Conservation (phyloP, 2,113 vertebrate genomes). For the Trichomycterus rosablanca region DNA sequence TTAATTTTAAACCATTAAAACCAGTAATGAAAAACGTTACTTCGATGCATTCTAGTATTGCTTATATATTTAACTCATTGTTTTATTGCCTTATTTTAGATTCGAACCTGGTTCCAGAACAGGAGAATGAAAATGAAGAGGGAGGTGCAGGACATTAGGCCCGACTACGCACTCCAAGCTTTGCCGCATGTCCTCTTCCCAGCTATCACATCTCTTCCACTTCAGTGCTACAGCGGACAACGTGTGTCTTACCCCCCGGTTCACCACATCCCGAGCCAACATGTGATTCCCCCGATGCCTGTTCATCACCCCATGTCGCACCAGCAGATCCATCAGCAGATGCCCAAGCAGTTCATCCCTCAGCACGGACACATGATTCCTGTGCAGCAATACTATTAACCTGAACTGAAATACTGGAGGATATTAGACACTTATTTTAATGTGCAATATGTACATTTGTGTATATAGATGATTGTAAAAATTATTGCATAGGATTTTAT, state of each 20-base stretch:
- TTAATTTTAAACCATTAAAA: no score
- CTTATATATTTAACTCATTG: no score
- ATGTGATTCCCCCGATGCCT: slow-evolving; percentile 30
- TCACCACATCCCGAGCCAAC: slow-evolving; percentile 39
- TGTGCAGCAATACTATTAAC: slow-evolving; percentile 54
- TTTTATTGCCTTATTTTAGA: slow-evolving; percentile 52
- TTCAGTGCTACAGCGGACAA: slow-evolving; percentile 46
- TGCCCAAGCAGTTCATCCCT: slow-evolving; percentile 12
- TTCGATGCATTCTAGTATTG: no score
- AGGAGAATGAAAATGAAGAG: slow-evolving; percentile 84
- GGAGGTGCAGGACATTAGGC: slow-evolving; percentile 69
- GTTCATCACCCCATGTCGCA: slow-evolving; percentile 43
- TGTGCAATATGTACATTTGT: slow-evolving; percentile 45
- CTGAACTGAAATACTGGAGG: slow-evolving; percentile 5
- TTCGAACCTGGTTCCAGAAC: slow-evolving; percentile 87
- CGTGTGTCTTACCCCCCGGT: slow-evolving; percentile 37
- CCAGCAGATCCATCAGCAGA: slow-evolving; percentile 11
- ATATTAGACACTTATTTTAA: slow-evolving; percentile 41
- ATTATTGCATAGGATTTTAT: slow-evolving; percentile 34
- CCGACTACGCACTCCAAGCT: slow-evolving; percentile 60
- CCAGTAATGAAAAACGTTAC: no score
- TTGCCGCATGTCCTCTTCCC: slow-evolving; percentile 46
- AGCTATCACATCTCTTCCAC: slow-evolving; percentile 47
- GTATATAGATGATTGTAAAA: slow-evolving; percentile 42
- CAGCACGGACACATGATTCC: slow-evolving; percentile 33